Conservation (phyloP, 1,140 invertebrate genomes). For the Papilio polytes region DNA sequence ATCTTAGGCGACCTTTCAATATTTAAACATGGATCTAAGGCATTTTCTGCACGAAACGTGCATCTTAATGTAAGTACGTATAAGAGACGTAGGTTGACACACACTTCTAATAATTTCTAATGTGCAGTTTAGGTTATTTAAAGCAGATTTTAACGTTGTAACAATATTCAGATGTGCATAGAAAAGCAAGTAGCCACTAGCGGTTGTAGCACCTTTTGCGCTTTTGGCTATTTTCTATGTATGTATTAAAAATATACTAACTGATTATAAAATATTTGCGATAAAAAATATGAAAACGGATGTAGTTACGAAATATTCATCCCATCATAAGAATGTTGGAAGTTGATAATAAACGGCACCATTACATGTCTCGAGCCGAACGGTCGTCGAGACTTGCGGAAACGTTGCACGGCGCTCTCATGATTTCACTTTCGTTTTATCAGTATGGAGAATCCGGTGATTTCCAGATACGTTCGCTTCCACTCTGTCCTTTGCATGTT, state of each 20-base stretch:
- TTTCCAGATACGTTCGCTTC: conserved; percentile 36
- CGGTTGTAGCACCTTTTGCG: too few species aligned
- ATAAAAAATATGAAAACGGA: neutral
- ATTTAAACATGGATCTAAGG: neutral
- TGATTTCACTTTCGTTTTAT: conserved; percentile 63
- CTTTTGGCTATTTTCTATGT: neutral
- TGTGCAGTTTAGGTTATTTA: too few species aligned
- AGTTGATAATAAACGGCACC: conserved; percentile 45
- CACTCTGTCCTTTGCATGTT: neutral
- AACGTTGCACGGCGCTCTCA: conserved; percentile 42
- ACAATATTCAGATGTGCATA: too few species aligned
- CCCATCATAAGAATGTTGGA: conserved; percentile 1
- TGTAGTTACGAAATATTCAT: conserved; percentile 26
- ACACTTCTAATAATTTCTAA: too few species aligned
- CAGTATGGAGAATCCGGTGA: conserved; percentile 51
- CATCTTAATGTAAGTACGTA: neutral
- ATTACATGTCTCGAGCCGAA: conserved; percentile 45
- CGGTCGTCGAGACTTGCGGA: conserved; percentile 47
- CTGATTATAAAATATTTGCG: neutral
- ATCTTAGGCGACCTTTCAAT: too few species aligned
- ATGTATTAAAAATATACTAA: neutral
- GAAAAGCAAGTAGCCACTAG: neutral
- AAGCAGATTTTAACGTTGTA: too few species aligned
- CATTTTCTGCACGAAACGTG: too few species aligned
- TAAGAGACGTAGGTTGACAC: too few species aligned